Conservation (phyloP, 2,797 vertebrate species). For the Pristis pectinata region DNA sequence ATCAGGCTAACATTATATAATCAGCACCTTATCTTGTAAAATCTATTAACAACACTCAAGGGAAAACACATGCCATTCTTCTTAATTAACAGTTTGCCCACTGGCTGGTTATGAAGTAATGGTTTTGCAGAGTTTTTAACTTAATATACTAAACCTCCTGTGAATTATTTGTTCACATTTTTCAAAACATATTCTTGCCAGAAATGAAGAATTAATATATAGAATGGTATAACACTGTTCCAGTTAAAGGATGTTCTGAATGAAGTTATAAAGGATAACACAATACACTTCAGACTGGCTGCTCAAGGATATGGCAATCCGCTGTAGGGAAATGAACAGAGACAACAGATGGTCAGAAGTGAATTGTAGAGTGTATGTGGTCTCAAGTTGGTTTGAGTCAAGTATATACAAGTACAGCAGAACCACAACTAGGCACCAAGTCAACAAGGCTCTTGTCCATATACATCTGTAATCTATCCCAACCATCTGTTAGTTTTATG, state of each 20-base stretch:
- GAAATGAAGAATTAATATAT: neutral
- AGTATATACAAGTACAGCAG: constrained; percentile 6
- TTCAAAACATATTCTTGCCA: neutral
- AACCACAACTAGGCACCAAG: constrained; percentile 19
- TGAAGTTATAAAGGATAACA: neutral
- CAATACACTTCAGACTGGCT: neutral
- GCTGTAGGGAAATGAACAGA: neutral
- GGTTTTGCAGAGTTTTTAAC: neutral
- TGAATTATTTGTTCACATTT: neutral
- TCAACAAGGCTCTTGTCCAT: neutral
- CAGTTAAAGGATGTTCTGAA: neutral
- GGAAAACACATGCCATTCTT: constrained; percentile 28
- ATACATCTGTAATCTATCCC: constrained; percentile 6
- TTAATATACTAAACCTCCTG: neutral
- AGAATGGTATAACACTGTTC: neutral
- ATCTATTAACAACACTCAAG: constrained; percentile 33
- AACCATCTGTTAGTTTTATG: constrained; percentile 22
- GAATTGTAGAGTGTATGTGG: neutral
- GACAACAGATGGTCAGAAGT: constrained; percentile 9
- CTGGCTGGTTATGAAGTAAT: neutral
- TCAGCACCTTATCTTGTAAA: constrained; percentile 35
- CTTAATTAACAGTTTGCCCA: constrained; percentile 25
- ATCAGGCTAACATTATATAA: constrained; percentile 30
- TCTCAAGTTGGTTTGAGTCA: constrained; percentile 17
- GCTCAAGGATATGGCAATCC: neutral